phyloP scores from a whole-genome alignment of 1,140 invertebrate species.

The Zaprionus davidi region DNA sequence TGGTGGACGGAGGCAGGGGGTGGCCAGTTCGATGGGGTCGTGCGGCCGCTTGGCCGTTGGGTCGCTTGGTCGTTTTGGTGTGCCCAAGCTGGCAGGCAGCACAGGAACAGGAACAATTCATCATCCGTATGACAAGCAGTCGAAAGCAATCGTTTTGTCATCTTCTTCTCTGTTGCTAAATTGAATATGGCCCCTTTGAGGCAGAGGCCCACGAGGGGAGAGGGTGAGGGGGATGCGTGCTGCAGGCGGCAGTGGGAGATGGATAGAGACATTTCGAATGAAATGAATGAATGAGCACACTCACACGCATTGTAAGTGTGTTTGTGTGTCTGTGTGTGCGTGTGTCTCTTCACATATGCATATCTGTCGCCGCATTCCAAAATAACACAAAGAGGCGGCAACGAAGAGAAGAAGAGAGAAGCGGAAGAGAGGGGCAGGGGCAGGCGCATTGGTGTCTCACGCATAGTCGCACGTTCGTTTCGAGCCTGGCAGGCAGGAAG shows the following conservation, averaged over 20 bases:
- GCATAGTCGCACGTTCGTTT: constrained; percentile 74
- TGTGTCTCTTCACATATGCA: constrained; percentile 63
- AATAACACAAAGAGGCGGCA: constrained; percentile 56
- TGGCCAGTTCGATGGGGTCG: constrained; percentile 10
- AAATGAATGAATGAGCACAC: constrained; percentile 77
- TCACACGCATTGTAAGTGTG: constrained; percentile 42
- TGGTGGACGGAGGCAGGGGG: constrained; percentile 1
- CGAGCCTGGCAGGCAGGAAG: constrained; percentile 62
- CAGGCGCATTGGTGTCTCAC: constrained; percentile 36
- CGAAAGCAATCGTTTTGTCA: constrained; percentile 82
- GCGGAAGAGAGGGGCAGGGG: too few species aligned
- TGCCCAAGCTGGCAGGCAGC: constrained; percentile 15
- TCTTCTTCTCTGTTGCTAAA: constrained; percentile 82
- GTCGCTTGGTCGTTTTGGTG: neutral
- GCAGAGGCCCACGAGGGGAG: neutral
- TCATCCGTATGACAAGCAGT: constrained; percentile 81
- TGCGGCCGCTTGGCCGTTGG: neutral
- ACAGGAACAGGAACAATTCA: constrained; percentile 80
- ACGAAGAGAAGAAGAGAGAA: neutral
- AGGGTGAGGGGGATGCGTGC: neutral
- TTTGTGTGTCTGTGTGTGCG: constrained; percentile 8
- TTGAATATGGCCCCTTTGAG: constrained; percentile 64
- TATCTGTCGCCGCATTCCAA: constrained; percentile 77
- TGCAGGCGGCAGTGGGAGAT: constrained; percentile 20
- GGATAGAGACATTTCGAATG: constrained; percentile 48